Conservation (phyloP, 2,888 invertebrate species). For the Drosophila acutilabella region DNA sequence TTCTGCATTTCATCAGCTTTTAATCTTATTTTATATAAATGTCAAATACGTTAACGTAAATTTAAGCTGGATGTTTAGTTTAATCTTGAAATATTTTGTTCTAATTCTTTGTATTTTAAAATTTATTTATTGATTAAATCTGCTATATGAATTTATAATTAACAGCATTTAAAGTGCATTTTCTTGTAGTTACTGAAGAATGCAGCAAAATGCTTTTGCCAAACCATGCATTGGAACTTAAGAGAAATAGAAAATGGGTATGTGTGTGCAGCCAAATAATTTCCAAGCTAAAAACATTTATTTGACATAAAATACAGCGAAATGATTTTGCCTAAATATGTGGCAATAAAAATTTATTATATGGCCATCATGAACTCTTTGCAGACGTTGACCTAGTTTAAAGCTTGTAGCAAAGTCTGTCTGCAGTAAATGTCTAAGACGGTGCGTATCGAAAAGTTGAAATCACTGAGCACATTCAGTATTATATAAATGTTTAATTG, state of each 20-base stretch:
- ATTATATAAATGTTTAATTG: no score
- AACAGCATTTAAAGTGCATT: slow-evolving; percentile 21
- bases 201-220: slow-evolving; percentile 17
- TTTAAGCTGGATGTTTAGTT: no score
- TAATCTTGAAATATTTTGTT: no score
- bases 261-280: slow-evolving; percentile 12
- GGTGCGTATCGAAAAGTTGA: no score
- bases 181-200: slow-evolving; percentile 4
- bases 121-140: not conserved
- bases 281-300: slow-evolving; percentile 44
- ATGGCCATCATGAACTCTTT: slow-evolving; percentile 24
- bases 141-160: not conserved
- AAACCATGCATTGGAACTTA: slow-evolving; percentile 3
- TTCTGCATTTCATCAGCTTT: no score
- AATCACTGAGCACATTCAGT: no score
- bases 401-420: not conserved
- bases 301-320: slow-evolving; percentile 43
- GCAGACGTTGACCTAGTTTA: slow-evolving; percentile 52
- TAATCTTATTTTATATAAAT: no score
- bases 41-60: no score
- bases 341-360: slow-evolving; percentile 59
- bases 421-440: no score
- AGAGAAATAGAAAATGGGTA: no score
- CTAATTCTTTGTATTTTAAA: not conserved
- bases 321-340: slow-evolving; percentile 60